Conservation (phyloP, 35 echinoderm and acorn worm species). For the Stichopus chloronotus region DNA sequence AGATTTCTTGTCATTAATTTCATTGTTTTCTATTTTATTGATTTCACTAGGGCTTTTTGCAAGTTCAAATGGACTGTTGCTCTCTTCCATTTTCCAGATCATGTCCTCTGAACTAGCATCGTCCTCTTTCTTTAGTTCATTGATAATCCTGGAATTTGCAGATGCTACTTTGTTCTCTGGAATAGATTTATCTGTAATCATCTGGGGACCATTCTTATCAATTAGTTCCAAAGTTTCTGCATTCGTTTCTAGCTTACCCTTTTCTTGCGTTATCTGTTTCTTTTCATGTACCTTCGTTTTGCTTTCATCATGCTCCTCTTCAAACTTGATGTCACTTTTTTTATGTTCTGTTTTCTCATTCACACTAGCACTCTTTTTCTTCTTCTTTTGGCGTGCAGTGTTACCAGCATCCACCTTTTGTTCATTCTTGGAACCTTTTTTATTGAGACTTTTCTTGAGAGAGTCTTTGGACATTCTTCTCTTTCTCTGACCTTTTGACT, state of each 20-base stretch:
- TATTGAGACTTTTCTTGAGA: neutral
- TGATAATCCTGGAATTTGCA: neutral
- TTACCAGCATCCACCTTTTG: neutral
- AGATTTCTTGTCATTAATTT: neutral
- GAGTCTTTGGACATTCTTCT: conserved; percentile 17
- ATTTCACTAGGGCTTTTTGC: neutral
- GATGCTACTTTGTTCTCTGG: neutral
- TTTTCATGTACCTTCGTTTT: neutral
- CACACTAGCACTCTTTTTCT: neutral
- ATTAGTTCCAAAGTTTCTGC: neutral
- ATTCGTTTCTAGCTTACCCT: neutral
- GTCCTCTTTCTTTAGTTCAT: conserved; percentile 27
- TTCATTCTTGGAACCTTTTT: neutral
- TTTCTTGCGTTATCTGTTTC: neutral
- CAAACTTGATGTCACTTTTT: too few species aligned
- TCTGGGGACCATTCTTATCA: neutral
- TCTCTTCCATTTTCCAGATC: conserved; percentile 28
- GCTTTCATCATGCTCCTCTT: neutral
- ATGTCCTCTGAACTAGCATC: conserved; percentile 32
- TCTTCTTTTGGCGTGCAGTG: neutral
- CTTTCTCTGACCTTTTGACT: conserved; percentile 22
- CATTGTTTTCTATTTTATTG: neutral
- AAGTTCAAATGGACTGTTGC: conserved; percentile 30
- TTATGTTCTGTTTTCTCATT: neutral
- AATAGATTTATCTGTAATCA: neutral